Base-by-base conservation (phyloP, 2,113 vertebrate genomes). In the Brachyistius frenatus region DNA sequence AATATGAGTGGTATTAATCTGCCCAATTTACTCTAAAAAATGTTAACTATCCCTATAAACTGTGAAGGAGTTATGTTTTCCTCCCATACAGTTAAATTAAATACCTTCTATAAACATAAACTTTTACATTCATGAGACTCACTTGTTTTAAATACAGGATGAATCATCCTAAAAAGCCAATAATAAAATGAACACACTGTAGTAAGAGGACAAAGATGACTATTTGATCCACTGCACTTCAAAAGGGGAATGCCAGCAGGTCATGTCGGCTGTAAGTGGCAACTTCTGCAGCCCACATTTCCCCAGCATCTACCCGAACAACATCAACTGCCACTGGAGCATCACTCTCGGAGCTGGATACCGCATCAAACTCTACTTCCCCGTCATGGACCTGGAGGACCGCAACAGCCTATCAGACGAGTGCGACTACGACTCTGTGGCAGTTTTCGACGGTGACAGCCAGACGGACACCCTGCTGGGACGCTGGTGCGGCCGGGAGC, bases 231-330 rank as follows among this genome's bases (percentile, higher is more conserved):
- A 30, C 5, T 89, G 3, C 58, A 23, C n/a, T 33, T 53, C 6
- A 32, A 52, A 87, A 99, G 98, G 96, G 0, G 96, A 98, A 92
- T 99, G 98, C 88, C 98, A 98, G 92, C 96, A 97, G 77, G 92
- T 96, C 11, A 94, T 97, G 73, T 96, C 94, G 0, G 33, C 88
- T 0, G 55, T 97, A 56, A 96, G 88, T 33, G 97, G 96, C 39
- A 98, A 99, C 91, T 96, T 99, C 85, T 98, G 95, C 86, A 99
- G 98, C 82, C 98, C 98, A 0, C 94, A 93, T 44, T 98, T 97
- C 78, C 97, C 98, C 63, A 88, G 55, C 84, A 95, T 96, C 93
- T 99, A 99, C 90, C 98, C 98, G 77, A 99, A 99, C 93, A 98
- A 99, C 88, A 96, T 99, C 87, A 96, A 95, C 65, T 99, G 98